Conservation (phyloP, 2,797 vertebrate genomes). For the Bovichtus variegatus region DNA sequence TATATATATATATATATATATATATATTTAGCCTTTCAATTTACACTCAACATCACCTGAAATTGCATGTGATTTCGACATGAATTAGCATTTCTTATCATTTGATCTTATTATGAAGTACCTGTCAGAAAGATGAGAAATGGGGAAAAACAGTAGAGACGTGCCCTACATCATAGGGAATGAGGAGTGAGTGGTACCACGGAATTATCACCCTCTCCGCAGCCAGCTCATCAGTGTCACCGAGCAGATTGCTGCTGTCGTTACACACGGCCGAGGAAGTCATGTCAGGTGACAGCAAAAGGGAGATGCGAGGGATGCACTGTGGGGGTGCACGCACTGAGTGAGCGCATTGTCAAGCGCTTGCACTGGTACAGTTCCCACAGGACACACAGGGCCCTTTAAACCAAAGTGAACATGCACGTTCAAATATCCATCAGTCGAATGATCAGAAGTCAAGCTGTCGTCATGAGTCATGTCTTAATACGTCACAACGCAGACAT, state of each 20-base stretch:
- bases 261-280: conserved; percentile 67
- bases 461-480: conserved; percentile 30
- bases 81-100: conserved; percentile 80
- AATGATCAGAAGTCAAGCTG: conserved; percentile 63
- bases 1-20: neutral
- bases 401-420: conserved; percentile 71
- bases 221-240: conserved; percentile 79
- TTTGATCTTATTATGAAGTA: conserved; percentile 75
- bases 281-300: conserved; percentile 78
- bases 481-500: neutral
- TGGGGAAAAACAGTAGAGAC: conserved; percentile 71
- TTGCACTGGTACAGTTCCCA: conserved; percentile 52
- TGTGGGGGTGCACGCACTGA: conserved; percentile 54
- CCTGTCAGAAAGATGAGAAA: conserved; percentile 77
- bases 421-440: conserved; percentile 71
- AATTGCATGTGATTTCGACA: conserved; percentile 79
- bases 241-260: conserved; percentile 77
- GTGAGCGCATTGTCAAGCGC: conserved; percentile 65
- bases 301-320: conserved; percentile 48
- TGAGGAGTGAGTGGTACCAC: conserved; percentile 66
- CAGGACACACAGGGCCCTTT: conserved; percentile 64
- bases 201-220: conserved; percentile 65
- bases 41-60: conserved; percentile 71
- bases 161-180: conserved; percentile 73
- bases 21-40: conserved; percentile 51